These are phyloP conservation scores for Cyanocitta stelleri DNA, from an alignment of 2,113 vertebrate genomes.

Conservation along the genomic window DNA sequence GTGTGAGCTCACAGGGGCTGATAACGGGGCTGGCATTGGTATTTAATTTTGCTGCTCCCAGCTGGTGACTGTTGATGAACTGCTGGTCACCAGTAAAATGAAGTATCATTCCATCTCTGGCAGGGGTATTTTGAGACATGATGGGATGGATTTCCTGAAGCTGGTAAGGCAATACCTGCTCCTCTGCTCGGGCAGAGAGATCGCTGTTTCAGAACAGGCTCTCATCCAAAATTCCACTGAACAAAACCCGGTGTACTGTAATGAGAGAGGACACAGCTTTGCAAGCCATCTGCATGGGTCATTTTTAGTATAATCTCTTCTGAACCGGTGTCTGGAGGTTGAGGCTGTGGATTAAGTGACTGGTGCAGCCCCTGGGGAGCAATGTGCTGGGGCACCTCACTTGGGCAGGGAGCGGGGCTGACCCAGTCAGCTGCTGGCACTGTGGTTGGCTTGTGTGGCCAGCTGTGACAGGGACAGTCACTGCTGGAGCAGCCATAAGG, in stretches of 20 bases:
- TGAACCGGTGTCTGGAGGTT: not conserved
- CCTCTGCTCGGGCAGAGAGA: fast-evolving
- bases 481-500: not conserved
- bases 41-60: not conserved
- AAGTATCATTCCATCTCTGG: not conserved
- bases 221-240: constrained; percentile 16
- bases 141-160: constrained; percentile 17
- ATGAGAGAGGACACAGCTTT: not conserved
- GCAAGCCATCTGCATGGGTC: not conserved
- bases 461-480: not conserved
- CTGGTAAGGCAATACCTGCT: not conserved
- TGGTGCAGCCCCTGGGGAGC: not conserved
- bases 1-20: not conserved
- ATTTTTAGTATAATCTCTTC: not conserved
- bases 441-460: not conserved
- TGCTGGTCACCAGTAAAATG: not conserved
- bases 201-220: not conserved
- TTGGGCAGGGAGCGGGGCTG: fast-evolving
- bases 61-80: not conserved
- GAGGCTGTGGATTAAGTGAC: not conserved
- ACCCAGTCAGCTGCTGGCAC: not conserved
- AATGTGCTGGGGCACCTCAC: fast-evolving
- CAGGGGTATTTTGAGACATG: constrained; percentile 28
- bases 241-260: constrained; percentile 18
- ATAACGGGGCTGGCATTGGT: not conserved